Conservation (phyloP, 1,140 invertebrate genomes). For the Himalopsyche phryganea region DNA sequence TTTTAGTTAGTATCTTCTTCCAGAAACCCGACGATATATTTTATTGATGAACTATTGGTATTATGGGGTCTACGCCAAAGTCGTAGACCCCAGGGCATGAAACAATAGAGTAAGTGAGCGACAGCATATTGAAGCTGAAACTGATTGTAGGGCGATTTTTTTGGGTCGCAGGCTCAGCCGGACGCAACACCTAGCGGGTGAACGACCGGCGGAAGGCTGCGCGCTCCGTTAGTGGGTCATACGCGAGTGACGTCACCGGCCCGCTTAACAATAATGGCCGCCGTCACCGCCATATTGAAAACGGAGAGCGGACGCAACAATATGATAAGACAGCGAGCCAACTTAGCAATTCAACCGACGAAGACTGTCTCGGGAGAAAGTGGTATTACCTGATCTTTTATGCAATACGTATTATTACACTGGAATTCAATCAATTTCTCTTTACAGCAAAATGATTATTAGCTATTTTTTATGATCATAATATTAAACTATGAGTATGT, state of each 20-base stretch:
- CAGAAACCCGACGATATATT: too few species aligned
- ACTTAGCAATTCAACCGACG: not conserved
- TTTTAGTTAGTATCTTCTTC: too few species aligned
- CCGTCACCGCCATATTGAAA: constrained; percentile 1
- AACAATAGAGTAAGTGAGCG: not conserved
- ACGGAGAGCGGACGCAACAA: not conserved
- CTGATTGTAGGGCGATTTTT: not conserved
- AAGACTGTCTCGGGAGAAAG: not conserved
- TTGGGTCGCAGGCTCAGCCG: not conserved
- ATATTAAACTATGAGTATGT: too few species aligned
- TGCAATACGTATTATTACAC: too few species aligned
- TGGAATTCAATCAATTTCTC: too few species aligned
- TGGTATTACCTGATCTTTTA: not conserved
- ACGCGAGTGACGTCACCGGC: constrained; percentile 14
- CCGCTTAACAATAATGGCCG: not conserved
- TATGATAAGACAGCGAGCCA: not conserved
- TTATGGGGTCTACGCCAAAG: not conserved
- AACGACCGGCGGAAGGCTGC: constrained; percentile 14
- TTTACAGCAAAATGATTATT: too few species aligned
- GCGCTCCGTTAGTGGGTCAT: constrained; percentile 23
- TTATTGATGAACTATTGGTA: too few species aligned
- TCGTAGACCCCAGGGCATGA: not conserved
- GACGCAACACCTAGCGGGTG: not conserved
- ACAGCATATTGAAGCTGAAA: not conserved
- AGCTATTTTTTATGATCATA: too few species aligned